phyloP scores from a whole-genome alignment of 2,888 invertebrate species.

The Aspidiotus destructor region DNA sequence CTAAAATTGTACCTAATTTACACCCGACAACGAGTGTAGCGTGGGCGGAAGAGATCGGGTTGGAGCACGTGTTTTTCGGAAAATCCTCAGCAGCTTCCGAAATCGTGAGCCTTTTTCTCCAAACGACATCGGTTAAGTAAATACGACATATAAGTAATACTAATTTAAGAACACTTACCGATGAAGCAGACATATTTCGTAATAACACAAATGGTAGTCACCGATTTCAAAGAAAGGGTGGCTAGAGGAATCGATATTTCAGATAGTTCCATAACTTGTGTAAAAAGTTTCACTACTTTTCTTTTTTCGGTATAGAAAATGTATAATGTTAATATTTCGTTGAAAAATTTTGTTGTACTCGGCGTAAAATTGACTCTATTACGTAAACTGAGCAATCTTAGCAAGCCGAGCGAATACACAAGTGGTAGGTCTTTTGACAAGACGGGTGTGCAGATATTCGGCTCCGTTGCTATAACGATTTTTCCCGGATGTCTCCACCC shows the following conservation, averaged over 20 bases:
- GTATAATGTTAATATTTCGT: too few relatives aligned
- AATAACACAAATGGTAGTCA: conserved; percentile 3
- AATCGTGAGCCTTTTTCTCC: too few relatives aligned
- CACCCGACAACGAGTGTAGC: too few relatives aligned
- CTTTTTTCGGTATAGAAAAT: neutral
- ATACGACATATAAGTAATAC: too few relatives aligned
- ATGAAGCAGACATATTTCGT: conserved; percentile 11
- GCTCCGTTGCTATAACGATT: conserved; percentile 30
- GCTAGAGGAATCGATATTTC: conserved; percentile 7
- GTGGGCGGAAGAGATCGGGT: too few relatives aligned
- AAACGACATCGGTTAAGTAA: too few relatives aligned
- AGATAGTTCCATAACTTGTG: neutral
- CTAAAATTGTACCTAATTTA: too few relatives aligned
- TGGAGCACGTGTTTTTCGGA: too few relatives aligned
- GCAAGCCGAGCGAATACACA: too few relatives aligned
- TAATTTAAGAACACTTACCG: conserved; percentile 7
- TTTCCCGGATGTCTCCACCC: conserved; percentile 9
- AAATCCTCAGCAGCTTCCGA: too few relatives aligned
- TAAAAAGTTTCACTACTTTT: conserved; percentile 10
- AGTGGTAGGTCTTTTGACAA: neutral
- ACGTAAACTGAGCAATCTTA: neutral
- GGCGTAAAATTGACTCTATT: neutral
- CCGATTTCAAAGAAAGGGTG: conserved; percentile 7
- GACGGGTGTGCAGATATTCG: conserved; percentile 3
- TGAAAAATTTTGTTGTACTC: too few relatives aligned